A percentile compares a stretch with the other conserved stretches of the same genome.
phyloP scores from a whole-genome alignment of 2,797 vertebrate species.

The Anguilla anguilla region DNA sequence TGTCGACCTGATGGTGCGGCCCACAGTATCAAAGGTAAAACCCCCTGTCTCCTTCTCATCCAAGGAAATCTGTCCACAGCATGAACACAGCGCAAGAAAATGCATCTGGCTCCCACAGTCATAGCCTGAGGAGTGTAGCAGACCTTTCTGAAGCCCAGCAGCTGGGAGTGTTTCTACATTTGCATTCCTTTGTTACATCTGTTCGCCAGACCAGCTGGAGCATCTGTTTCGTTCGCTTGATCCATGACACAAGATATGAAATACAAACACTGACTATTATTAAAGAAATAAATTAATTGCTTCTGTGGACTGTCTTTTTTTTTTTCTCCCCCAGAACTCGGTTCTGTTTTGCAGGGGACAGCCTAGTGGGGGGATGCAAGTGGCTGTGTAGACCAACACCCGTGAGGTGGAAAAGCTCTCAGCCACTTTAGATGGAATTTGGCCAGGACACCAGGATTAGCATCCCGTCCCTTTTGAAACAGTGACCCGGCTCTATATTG shows the following conservation, averaged over 20 bases:
- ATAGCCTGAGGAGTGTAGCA: not conserved
- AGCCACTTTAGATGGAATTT: not conserved
- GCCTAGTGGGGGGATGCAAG: not conserved
- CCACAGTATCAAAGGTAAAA: not conserved
- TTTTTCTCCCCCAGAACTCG: not conserved
- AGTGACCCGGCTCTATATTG: not conserved
- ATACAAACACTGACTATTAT: not conserved
- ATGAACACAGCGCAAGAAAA: not conserved
- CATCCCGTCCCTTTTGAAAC: not conserved
- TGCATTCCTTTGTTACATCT: constrained; percentile 80
- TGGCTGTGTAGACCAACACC: not conserved
- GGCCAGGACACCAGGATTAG: not conserved
- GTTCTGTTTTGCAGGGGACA: not conserved
- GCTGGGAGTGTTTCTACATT: constrained; percentile 78
- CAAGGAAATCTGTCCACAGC: not conserved
- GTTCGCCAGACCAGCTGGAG: constrained; percentile 77
- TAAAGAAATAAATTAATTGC: not conserved
- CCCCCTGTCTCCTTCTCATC: not conserved
- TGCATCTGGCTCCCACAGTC: not conserved
- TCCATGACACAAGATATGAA: constrained; percentile 56
- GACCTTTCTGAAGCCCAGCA: not conserved
- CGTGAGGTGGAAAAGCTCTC: not conserved
- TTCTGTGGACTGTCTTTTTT: not conserved
- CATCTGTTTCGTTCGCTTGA: constrained; percentile 77
- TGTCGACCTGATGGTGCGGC: not conserved